phyloP scores from a whole-genome alignment of 2,113 vertebrate genomes.

The Glaucidium brasilianum region DNA sequence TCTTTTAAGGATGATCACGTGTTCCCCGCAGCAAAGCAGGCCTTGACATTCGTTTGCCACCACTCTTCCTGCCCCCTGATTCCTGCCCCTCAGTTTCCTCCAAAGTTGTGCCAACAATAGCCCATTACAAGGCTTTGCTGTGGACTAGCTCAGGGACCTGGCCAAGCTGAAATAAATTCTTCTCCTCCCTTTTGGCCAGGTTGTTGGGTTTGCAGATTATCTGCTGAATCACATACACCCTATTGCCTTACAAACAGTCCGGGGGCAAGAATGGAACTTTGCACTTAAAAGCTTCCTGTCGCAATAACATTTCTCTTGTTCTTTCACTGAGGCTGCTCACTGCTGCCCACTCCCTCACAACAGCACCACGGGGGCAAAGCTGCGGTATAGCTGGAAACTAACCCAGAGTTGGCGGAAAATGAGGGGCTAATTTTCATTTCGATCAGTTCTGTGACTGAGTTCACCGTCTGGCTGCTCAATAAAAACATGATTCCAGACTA shows the following conservation, averaged over 20 bases:
- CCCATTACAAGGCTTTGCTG: background rate
- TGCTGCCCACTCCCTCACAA: background rate
- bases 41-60: background rate
- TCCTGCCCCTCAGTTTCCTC: background rate
- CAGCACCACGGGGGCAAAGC: fast-evolving
- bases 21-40: background rate
- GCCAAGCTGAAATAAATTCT: background rate
- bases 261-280: background rate
- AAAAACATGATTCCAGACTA: background rate
- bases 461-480: background rate
- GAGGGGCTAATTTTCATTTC: background rate
- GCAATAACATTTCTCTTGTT: background rate
- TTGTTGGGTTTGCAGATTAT: background rate
- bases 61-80: background rate
- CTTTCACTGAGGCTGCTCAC: fast-evolving
- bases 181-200: background rate
- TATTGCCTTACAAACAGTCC: background rate
- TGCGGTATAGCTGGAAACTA: background rate
- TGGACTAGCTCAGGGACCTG: background rate
- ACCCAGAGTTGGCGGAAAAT: background rate
- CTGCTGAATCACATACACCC: background rate
- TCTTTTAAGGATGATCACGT: background rate
- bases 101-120: fast-evolving
- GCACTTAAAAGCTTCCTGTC: background rate
- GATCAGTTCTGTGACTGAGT: fast-evolving